phyloP scores from a whole-genome alignment of 2,888 invertebrate species.

The Pyrocoelia pectoralis region DNA sequence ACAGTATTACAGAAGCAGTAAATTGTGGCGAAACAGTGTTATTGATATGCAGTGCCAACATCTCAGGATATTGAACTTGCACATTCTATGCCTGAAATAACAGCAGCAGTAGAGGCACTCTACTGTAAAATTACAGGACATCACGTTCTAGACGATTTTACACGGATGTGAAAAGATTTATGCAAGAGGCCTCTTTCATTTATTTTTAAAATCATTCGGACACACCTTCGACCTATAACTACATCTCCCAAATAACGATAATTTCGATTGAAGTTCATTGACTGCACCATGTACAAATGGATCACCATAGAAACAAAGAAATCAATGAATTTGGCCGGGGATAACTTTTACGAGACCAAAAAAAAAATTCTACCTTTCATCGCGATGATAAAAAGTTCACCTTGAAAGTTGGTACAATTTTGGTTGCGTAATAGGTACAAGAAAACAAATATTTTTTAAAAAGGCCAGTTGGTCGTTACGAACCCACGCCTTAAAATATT shows the following conservation, averaged over 20 bases:
- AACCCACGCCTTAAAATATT: too few relatives aligned
- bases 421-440: too few relatives aligned
- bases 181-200: neutral
- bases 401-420: too few relatives aligned
- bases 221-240: too few relatives aligned
- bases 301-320: constrained; percentile 11
- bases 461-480: too few relatives aligned
- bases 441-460: too few relatives aligned
- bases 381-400: neutral
- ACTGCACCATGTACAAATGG: neutral
- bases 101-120: constrained; percentile 25
- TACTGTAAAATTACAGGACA: constrained; percentile 21
- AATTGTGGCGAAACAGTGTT: constrained; percentile 10
- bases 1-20: neutral
- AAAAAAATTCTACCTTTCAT: neutral
- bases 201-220: neutral
- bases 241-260: too few relatives aligned
- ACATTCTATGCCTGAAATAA: constrained; percentile 33
- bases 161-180: neutral
- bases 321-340: neutral
- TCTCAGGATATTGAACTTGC: constrained; percentile 29
- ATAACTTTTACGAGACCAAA: neutral
- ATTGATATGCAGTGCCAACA: constrained; percentile 28
- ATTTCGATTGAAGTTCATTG: neutral
- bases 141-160: constrained; percentile 5